Conservation (phyloP, 2,797 vertebrate species). For the Tragelaphus oryx region DNA sequence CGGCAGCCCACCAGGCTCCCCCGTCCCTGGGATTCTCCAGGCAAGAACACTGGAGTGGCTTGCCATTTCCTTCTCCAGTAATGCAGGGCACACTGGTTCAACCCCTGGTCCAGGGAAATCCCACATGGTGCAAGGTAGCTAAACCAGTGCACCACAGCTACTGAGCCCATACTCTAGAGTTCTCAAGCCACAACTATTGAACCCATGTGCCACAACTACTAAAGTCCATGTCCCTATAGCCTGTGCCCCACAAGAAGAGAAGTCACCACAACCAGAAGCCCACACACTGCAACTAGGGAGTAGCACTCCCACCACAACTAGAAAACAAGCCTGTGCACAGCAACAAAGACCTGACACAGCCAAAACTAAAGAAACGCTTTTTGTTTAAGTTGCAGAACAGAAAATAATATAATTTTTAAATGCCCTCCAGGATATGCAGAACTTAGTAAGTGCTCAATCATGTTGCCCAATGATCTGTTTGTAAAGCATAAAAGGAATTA, state of each 20-base stretch:
- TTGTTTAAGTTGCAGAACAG: neutral
- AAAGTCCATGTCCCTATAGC: neutral
- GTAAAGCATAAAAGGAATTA: slow-evolving; percentile 33
- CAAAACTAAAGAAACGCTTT: neutral
- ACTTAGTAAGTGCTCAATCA: slow-evolving; percentile 26
- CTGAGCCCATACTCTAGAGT: neutral
- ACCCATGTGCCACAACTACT: neutral
- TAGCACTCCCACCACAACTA: neutral
- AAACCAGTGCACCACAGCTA: neutral
- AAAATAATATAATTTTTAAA: neutral
- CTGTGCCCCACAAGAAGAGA: neutral
- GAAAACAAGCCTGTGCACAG: neutral
- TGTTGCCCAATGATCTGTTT: neutral
- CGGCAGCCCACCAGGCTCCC: too few relatives aligned
- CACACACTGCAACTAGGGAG: neutral
- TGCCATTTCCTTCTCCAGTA: neutral
- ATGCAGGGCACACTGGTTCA: neutral
- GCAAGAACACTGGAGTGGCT: too few relatives aligned
- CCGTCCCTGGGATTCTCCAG: too few relatives aligned
- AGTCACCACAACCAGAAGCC: neutral
- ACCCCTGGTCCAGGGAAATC: neutral
- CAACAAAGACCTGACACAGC: neutral
- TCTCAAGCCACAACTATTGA: neutral
- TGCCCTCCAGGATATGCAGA: neutral
- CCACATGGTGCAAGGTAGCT: neutral